Percentiles rank a stretch among this genome's conserved stretches.
phyloP scores from a whole-genome alignment of 2,888 invertebrate species.

The Rhyacophila evoluta region DNA sequence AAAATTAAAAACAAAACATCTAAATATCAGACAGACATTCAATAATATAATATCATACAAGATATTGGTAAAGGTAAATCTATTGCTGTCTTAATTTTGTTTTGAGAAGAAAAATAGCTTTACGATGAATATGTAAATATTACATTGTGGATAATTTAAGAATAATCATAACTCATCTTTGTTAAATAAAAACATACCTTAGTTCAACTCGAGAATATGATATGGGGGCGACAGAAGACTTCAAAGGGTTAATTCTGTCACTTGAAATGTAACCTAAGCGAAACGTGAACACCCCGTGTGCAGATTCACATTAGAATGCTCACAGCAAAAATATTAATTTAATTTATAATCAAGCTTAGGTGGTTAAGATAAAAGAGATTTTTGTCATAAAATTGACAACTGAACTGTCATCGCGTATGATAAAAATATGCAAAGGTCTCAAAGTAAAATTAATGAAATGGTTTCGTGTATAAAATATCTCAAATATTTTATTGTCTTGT shows the following conservation, averaged over 20 bases:
- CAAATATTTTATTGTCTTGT: too few species aligned
- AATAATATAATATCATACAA: too few species aligned
- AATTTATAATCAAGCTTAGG: constrained; percentile 16
- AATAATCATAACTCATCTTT: background rate
- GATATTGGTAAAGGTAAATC: too few species aligned
- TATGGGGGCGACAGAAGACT: constrained; percentile 47
- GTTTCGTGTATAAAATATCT: too few species aligned
- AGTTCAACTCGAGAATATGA: constrained; percentile 33
- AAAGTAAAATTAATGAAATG: too few species aligned
- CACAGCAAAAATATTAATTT: constrained; percentile 25
- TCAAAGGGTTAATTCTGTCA: constrained; percentile 53
- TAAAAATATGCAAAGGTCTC: too few species aligned
- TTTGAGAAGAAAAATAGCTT: too few species aligned
- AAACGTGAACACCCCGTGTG: constrained; percentile 15
- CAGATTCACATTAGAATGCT: constrained; percentile 4
- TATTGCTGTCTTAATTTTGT: too few species aligned
- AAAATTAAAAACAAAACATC: too few species aligned
- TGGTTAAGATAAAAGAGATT: background rate
- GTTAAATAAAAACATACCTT: background rate
- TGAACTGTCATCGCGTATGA: background rate
- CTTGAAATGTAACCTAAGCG: constrained; percentile 47
- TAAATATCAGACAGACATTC: too few species aligned
- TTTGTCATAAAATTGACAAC: background rate
- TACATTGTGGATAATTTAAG: too few species aligned
- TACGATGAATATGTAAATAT: too few species aligned